phyloP scores from a whole-genome alignment of 92 coral and sea anemone genomes.

The Umimayanthus kanabou region DNA sequence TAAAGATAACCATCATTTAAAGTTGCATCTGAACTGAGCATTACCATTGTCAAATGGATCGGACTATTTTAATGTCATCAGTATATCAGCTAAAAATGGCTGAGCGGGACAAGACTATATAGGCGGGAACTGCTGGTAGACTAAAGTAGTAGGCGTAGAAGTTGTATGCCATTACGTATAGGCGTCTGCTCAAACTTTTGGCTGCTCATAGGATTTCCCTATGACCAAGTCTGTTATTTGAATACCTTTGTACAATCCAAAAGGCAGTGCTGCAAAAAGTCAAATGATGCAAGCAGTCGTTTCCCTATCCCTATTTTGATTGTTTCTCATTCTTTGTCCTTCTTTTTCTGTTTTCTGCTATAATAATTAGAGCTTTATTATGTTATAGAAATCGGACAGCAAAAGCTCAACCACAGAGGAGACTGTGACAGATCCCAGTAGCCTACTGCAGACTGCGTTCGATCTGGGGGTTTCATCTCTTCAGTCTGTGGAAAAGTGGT shows the following conservation, averaged over 20 bases:
- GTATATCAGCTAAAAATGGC: neutral
- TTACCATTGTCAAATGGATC: too few species aligned
- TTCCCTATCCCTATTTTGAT: too few species aligned
- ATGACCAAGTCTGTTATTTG: too few species aligned
- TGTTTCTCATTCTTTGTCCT: neutral
- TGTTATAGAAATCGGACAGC: neutral
- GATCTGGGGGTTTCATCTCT: slow-evolving; percentile 13
- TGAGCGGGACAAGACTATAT: neutral
- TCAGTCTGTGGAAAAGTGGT: slow-evolving; percentile 7
- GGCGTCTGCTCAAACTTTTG: neutral
- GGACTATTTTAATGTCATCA: too few species aligned
- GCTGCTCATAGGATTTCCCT: neutral
- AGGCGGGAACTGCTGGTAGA: neutral
- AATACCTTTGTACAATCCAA: neutral
- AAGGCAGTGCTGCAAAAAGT: neutral
- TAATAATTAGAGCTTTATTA: neutral
- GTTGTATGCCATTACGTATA: neutral
- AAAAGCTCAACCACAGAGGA: neutral
- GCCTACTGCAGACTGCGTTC: neutral
- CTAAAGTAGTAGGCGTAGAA: too few species aligned
- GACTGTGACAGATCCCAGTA: neutral
- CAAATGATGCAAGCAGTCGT: neutral
- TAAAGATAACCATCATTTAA: too few species aligned
- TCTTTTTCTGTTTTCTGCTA: neutral
- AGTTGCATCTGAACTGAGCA: too few species aligned